Evolutionary conservation across 2,113 vertebrate species (phyloP), one percentile per base, ranked within the genome.

Genomic region (Sialia sialis): DNA sequence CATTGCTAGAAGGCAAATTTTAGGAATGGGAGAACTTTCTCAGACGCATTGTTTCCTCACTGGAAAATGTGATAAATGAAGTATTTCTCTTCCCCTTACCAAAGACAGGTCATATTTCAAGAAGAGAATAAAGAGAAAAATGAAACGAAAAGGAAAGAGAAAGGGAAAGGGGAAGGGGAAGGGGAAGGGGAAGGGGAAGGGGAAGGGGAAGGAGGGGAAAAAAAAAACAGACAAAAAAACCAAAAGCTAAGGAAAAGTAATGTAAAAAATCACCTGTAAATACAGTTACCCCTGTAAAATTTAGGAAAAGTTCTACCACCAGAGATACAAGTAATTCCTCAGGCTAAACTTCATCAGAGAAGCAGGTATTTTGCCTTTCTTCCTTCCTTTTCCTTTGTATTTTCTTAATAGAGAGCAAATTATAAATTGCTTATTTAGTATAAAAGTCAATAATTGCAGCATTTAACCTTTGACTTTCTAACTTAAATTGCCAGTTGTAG

Each of bases 151-250:
- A 51, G 10, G 26, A 34, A 4, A 11, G 19, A 21, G 7, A 26
- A 69, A 12, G 13, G 16, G 16, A n/a, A 3, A 16, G 9, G 13
- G 5, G 19, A 13, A 68, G 6, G 12, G 38, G 38, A 39, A 39
- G 38, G 38, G 38, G 38, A 39, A 39, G 38, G 12, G 8, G 16
- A 4, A 7, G 9, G 13, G 5, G 19, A 13, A 68, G 6, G 12
- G 38, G 38, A 39, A 39, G 38, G 38, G 38, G 38, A 39, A 39
- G 38, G 12, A n/a, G 8, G 16, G 3, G 6, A 9, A 1, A 23
- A 2, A 22, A 2, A 13, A 10, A 16, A 6, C 11, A 39, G n/a
- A n/a, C n/a, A 1, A 22, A 2, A 22, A 2, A 13, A 10, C 11
- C 6, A 8, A 41, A 11, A 4, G n/a, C n/a, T n/a, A n/a, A n/a